Evolutionary conservation across 2,113 vertebrate genomes (phyloP), one percentile per base, ranked within the genome.

Genomic region (Hippocampus comes): DNA sequence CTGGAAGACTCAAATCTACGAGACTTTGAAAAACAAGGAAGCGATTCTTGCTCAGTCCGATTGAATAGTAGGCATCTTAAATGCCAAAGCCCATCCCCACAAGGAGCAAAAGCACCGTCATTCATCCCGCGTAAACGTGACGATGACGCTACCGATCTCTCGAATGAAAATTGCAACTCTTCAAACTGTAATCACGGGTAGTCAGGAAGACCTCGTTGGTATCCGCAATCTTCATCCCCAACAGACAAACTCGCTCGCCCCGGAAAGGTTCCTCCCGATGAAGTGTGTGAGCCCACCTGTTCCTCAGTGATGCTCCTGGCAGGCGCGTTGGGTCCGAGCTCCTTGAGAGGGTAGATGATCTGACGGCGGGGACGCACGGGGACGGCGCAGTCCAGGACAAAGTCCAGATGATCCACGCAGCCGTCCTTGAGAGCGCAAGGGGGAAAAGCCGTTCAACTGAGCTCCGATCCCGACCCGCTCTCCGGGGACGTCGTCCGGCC

Each of bases 271-370:
- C 20, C 12, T 8, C 12, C 12, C 46, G 3, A 9, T 2, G 5
- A 17, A 1, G 48, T 49, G 48, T 51, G 4, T 25, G n/a, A 49
- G 91, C 95, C 93, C 94, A 93, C 93, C 92, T 94, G 94, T 75
- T 95, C 90, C 89, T 92, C 83, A 67, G 92, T 96, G 94, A 98
- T 89, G 77, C 75, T 91, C 80, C 89, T 91, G 80, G 95, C 94
- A 8, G 96, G 97, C 78, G 93, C 94, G 48, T 95, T 96, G 88
- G 82, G 83, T 89, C 94, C 95, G 87, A 99, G 95, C 91, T 95
- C 94, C 91, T 95, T 90, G 94, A 96, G 93, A 56, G 96, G 95
- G 93, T 94, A 98, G 91, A 94, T 90, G 93, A 99, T 95, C 94
- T 98, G 97, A 82, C 92, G 94, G 86, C 97, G 93, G 0, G 94